A percentile compares a stretch with the other conserved stretches of the same genome.
These are phyloP conservation scores for Picus viridis DNA, from an alignment of 2,797 vertebrate species.

Conservation along the genomic window DNA sequence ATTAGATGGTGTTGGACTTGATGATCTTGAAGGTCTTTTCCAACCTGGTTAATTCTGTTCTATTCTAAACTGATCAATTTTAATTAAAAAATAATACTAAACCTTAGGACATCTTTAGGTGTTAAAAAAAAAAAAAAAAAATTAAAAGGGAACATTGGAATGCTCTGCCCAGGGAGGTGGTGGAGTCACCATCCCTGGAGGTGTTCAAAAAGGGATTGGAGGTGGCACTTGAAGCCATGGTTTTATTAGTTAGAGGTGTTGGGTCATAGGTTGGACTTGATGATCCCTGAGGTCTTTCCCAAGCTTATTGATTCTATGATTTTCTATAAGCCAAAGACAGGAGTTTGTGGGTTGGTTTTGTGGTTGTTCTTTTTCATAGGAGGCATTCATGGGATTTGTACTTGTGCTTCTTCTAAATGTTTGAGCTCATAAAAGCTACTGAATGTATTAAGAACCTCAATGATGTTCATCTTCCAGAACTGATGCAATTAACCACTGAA, in stretches of 20 bases:
- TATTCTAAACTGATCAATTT: not conserved
- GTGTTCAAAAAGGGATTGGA: too few species aligned
- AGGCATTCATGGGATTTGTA: not conserved
- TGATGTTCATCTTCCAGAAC: not conserved
- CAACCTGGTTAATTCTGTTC: too few species aligned
- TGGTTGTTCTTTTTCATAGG: not conserved
- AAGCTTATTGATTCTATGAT: too few species aligned
- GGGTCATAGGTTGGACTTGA: too few species aligned
- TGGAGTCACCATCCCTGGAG: too few species aligned
- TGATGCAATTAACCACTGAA: not conserved
- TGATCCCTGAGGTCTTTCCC: too few species aligned
- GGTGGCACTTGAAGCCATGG: too few species aligned
- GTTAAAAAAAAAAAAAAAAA: not conserved
- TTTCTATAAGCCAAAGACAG: not conserved
- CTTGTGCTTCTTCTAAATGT: not conserved
- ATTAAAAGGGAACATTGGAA: not conserved
- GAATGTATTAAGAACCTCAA: not conserved
- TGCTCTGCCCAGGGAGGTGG: too few species aligned
- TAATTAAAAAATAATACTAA: not conserved
- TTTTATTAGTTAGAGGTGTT: too few species aligned
- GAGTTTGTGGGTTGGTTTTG: not conserved
- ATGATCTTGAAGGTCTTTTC: too few species aligned
- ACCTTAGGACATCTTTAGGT: not conserved
- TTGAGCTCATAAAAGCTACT: not conserved
- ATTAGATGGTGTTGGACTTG: too few species aligned